Evolutionary conservation across 2,113 vertebrate species (phyloP).

Genomic region (Leptodactylus fuscus): DNA sequence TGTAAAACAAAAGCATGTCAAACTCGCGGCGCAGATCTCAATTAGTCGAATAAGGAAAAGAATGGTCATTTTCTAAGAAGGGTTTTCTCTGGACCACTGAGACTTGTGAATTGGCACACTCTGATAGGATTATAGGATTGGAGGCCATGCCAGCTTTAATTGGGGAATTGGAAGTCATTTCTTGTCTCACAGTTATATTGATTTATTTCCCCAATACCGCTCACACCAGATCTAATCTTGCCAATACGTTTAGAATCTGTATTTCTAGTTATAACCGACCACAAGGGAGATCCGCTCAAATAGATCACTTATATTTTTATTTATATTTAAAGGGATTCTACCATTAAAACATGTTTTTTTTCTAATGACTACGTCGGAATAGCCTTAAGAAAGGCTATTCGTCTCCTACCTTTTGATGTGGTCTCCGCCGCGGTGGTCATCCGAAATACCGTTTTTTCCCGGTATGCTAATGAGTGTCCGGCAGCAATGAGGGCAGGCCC

Average conservation of each 20-base stretch:
- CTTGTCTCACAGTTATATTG: neutral
- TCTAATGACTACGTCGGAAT: too few species aligned
- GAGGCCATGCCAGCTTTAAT: neutral
- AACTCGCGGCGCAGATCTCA: neutral
- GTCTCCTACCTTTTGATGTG: too few species aligned
- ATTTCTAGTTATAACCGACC: neutral
- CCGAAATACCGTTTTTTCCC: too few species aligned
- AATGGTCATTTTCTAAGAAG: neutral
- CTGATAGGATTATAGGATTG: neutral
- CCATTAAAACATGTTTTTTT: too few species aligned
- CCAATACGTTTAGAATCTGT: neutral
- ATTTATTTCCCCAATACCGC: neutral
- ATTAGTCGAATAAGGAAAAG: neutral
- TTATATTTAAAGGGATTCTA: too few species aligned
- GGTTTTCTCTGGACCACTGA: neutral
- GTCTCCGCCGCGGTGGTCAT: too few species aligned
- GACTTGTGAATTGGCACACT: neutral
- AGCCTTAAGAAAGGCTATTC: too few species aligned
- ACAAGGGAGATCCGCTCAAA: neutral
- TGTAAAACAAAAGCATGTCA: constrained; percentile 7
- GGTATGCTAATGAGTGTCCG: too few species aligned
- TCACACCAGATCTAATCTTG: neutral
- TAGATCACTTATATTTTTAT: neutral
- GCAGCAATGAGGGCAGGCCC: too few species aligned
- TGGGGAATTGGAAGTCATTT: neutral